A percentile compares a stretch with the other conserved stretches of the same genome.
These are phyloP conservation scores for Xanthia icteritia DNA, from an alignment of 2,888 invertebrate species.

Conservation along the genomic window DNA sequence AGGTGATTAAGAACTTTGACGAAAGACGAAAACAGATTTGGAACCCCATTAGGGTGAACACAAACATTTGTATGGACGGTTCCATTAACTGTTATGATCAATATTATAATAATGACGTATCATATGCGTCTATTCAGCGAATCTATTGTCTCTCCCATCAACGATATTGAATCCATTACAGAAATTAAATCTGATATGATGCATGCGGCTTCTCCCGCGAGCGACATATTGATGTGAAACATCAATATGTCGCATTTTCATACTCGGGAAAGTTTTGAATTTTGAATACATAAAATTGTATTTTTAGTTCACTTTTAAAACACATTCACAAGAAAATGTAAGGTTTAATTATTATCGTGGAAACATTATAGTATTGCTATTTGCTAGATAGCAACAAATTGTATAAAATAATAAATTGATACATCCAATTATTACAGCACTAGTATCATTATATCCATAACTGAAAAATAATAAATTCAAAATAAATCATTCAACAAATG, in stretches of 20 bases:
- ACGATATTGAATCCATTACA: constrained; percentile 56
- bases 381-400: background rate
- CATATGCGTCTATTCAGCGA: constrained; percentile 5
- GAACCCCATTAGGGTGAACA: background rate
- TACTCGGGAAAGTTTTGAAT: background rate
- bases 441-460: background rate
- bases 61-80: constrained; percentile 4
- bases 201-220: constrained; percentile 18
- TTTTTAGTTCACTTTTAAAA: too few relatives aligned
- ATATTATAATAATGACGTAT: constrained; percentile 17
- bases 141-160: constrained; percentile 40
- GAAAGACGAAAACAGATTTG: background rate
- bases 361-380: background rate
- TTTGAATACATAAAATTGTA: background rate
- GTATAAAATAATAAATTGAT: background rate
- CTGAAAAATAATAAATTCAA: constrained; percentile 8
- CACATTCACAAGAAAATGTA: background rate
- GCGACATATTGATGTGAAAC: constrained; percentile 23
- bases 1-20: background rate
- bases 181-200: constrained; percentile 41
- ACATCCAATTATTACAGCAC: background rate
- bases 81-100: constrained; percentile 9
- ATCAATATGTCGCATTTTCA: too few relatives aligned
- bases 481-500: background rate
- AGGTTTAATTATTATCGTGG: background rate